These are phyloP conservation scores for Epirrita christyi DNA, from an alignment of 2,888 invertebrate species.

Conservation along the genomic window DNA sequence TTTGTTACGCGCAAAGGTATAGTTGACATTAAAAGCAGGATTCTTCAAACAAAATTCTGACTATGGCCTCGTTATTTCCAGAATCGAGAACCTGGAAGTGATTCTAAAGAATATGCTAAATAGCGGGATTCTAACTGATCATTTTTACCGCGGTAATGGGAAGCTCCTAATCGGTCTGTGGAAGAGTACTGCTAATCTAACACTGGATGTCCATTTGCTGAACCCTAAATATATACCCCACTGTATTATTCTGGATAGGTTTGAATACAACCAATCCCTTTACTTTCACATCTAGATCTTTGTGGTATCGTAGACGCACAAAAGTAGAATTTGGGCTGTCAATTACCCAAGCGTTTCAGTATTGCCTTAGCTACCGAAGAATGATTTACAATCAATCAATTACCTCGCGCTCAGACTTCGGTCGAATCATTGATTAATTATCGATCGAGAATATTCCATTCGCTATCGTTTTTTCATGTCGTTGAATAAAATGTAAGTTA, in stretches of 20 bases:
- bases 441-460: constrained; percentile 13
- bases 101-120: constrained; percentile 62
- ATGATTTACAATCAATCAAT: not conserved
- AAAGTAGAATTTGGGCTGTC: not conserved
- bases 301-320: not conserved
- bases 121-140: constrained; percentile 57
- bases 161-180: constrained; percentile 58
- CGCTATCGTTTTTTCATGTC: not conserved
- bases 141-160: constrained; percentile 58
- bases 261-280: constrained; percentile 2
- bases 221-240: constrained; percentile 34
- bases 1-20: too few relatives aligned
- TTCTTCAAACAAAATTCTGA: constrained; percentile 3
- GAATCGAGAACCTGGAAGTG: constrained; percentile 64
- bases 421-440: not conserved
- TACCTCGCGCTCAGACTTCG: not conserved
- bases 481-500: constrained; percentile 1
- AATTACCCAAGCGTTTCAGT: not conserved
- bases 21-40: not conserved
- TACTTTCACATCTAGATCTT: not conserved
- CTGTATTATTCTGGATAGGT: constrained; percentile 37
- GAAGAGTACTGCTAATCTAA: constrained; percentile 47
- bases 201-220: constrained; percentile 41
- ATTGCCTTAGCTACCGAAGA: not conserved
- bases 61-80: constrained; percentile 52